Evolutionary conservation across 1,140 invertebrate species (phyloP).

Genomic region (Sesamia nonagrioides): DNA sequence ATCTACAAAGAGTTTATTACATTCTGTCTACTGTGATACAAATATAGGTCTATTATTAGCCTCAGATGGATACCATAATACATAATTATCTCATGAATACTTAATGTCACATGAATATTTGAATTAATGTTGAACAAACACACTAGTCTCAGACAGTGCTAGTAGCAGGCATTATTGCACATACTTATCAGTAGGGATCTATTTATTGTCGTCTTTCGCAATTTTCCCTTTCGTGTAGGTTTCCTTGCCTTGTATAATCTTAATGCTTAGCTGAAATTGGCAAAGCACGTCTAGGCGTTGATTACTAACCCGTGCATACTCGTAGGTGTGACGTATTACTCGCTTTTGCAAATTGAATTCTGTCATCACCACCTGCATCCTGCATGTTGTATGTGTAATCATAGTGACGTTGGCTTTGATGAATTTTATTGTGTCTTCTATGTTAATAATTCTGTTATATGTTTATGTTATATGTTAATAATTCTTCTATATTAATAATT

Average conservation of each 20-base stretch:
- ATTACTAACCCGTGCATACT: conserved; percentile 27
- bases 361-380: conserved; percentile 27
- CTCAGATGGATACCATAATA: neutral
- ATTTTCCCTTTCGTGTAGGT: conserved; percentile 32
- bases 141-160: neutral
- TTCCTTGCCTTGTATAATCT: conserved; percentile 25
- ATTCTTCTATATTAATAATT: too few species aligned
- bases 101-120: neutral
- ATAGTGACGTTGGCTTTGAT: conserved; percentile 4
- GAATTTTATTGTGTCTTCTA: conserved; percentile 14
- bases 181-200: conserved; percentile 25
- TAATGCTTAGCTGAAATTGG: conserved; percentile 26
- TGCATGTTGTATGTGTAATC: conserved; percentile 2
- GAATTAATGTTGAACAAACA: conserved; percentile 17
- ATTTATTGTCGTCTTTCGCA: conserved; percentile 26
- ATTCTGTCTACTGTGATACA: too few species aligned
- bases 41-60: neutral
- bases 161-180: neutral
- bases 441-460: too few species aligned
- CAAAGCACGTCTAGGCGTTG: conserved; percentile 9
- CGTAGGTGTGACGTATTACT: conserved; percentile 31
- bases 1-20: too few species aligned
- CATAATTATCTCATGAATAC: neutral
- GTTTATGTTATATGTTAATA: too few species aligned
- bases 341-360: conserved; percentile 36